These are phyloP conservation scores for Synanthedon vespiformis DNA, from an alignment of 2,888 invertebrate genomes.

Conservation along the genomic window DNA sequence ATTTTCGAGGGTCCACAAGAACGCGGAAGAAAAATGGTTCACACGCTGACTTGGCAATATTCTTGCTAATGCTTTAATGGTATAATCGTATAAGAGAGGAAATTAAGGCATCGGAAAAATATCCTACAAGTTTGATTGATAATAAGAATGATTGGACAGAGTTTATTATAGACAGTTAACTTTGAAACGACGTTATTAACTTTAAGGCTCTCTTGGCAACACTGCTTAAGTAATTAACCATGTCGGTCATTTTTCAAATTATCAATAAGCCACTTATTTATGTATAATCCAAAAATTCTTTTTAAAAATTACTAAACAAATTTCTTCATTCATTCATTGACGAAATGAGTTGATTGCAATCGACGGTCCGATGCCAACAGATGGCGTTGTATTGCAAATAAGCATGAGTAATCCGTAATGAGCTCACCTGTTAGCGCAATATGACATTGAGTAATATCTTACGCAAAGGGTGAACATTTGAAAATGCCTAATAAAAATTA, in stretches of 20 bases:
- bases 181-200: no score
- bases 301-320: background rate
- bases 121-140: conserved; percentile 26
- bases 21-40: conserved; percentile 51
- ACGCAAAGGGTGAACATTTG: background rate
- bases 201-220: no score
- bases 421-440: conserved; percentile 46
- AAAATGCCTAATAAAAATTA: no score
- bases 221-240: no score
- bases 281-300: background rate
- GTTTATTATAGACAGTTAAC: conserved; percentile 3
- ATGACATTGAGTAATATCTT: conserved; percentile 26
- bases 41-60: conserved; percentile 47
- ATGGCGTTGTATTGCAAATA: conserved; percentile 49
- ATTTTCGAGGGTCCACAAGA: conserved; percentile 40
- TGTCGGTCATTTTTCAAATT: no score
- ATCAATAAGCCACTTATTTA: background rate
- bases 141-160: conserved; percentile 15
- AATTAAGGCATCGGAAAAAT: conserved; percentile 43
- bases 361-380: conserved; percentile 36
- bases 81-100: conserved; percentile 50
- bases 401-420: conserved; percentile 57
- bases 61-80: conserved; percentile 31
- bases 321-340: conserved; percentile 2
- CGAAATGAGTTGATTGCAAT: conserved; percentile 20